Percentiles rank a stretch among this genome's conserved stretches.
These are phyloP conservation scores for Felis catus DNA, from an alignment of 2,113 vertebrate species.

Conservation along the genomic window DNA sequence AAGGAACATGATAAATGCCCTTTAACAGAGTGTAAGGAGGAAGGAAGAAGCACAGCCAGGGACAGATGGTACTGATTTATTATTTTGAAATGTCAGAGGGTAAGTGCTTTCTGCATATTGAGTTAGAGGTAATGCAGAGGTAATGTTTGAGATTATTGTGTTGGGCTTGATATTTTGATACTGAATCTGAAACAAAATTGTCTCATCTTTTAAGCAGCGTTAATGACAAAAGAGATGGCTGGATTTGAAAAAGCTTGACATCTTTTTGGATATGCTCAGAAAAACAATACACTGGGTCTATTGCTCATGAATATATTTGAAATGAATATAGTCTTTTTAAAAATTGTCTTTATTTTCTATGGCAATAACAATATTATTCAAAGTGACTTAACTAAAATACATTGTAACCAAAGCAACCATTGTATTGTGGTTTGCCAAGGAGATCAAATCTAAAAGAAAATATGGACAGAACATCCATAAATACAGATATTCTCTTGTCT, in stretches of 20 bases:
- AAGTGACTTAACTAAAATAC: slow-evolving; percentile 29
- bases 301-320: slow-evolving; percentile 35
- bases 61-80: slow-evolving; percentile 72
- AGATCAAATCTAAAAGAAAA: slow-evolving; percentile 47
- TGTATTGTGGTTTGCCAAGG: background rate
- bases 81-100: slow-evolving; percentile 71
- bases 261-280: slow-evolving; percentile 18
- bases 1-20: slow-evolving; percentile 69
- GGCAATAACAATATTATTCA: slow-evolving; percentile 5
- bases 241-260: background rate
- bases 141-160: slow-evolving; percentile 66
- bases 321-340: slow-evolving; percentile 11
- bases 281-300: background rate
- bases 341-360: slow-evolving; percentile 41
- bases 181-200: slow-evolving; percentile 65
- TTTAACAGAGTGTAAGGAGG: slow-evolving; percentile 62
- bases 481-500: background rate
- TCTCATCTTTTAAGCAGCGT: slow-evolving; percentile 34
- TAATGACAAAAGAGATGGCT: slow-evolving; percentile 41
- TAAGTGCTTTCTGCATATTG: slow-evolving; percentile 72
- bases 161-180: slow-evolving; percentile 70
- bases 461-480: background rate
- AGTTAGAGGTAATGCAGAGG: slow-evolving; percentile 66
- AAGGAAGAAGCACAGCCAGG: slow-evolving; percentile 40
- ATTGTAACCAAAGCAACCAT: background rate